Conservation (phyloP, 2,797 vertebrate species). For the Sphenopsis melanotis region DNA sequence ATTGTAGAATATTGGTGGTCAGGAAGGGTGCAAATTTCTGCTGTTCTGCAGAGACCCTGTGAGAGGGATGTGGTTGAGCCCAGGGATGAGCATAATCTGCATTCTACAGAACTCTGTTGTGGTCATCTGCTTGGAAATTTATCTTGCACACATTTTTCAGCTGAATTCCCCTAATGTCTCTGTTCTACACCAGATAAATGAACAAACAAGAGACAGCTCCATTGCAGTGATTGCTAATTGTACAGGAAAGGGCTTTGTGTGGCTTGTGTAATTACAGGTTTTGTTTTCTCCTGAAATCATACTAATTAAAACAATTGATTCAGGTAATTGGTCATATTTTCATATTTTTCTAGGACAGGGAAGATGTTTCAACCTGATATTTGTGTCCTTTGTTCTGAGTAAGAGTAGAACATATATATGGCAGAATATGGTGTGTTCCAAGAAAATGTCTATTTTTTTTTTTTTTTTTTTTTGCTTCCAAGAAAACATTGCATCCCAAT, state of each 20-base stretch:
- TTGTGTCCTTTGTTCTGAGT: neutral
- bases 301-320: neutral
- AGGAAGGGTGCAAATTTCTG: neutral
- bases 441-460: neutral
- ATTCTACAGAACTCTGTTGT: neutral
- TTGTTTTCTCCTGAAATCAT: neutral
- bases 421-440: neutral
- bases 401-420: neutral
- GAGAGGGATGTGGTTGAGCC: neutral
- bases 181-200: neutral
- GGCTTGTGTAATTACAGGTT: neutral
- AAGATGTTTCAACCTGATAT: neutral
- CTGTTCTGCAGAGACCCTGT: neutral
- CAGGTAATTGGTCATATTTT: neutral
- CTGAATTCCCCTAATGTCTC: neutral
- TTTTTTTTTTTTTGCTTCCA: neutral
- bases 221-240: neutral
- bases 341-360: neutral
- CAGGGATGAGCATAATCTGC: neutral
- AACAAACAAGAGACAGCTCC: neutral
- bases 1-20: neutral
- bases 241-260: neutral
- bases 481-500: neutral
- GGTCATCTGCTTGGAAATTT: neutral
- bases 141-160: constrained; percentile 5